Conservation (phyloP, 2,797 vertebrate genomes). For the Chanos chanos region DNA sequence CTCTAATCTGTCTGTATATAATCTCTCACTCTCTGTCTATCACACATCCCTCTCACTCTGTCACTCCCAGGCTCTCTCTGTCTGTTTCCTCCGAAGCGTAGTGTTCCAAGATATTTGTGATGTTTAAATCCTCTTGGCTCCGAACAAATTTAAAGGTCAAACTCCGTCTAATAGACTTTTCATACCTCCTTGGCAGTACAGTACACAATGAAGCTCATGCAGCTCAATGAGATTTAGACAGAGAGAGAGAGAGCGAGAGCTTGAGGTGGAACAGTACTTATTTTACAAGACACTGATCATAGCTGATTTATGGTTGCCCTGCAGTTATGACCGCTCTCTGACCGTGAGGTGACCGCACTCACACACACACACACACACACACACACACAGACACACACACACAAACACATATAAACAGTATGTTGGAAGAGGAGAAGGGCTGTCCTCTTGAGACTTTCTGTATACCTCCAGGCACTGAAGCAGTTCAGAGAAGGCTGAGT, state of each 20-base stretch:
- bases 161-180: conserved; percentile 9
- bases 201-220: background rate
- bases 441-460: background rate
- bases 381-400: background rate
- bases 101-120: conserved; percentile 5
- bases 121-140: conserved; percentile 11
- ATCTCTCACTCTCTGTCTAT: background rate
- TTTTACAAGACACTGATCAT: too few relatives aligned
- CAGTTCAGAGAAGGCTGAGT: too few relatives aligned
- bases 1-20: too few relatives aligned
- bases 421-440: too few relatives aligned
- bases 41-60: background rate
- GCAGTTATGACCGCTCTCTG: background rate
- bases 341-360: background rate
- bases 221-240: background rate
- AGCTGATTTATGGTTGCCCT: too few relatives aligned
- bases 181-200: conserved; percentile 5
- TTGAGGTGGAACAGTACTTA: too few relatives aligned
- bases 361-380: background rate
- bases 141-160: conserved; percentile 20
- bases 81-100: too few relatives aligned
- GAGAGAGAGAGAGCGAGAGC: background rate
- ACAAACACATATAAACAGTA: background rate
- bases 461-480: background rate
- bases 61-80: too few relatives aligned